A percentile compares a stretch with the other conserved stretches of the same genome.
Evolutionary conservation across 2,888 invertebrate species (phyloP).

Genomic region (Sarcophaga rosellei): DNA sequence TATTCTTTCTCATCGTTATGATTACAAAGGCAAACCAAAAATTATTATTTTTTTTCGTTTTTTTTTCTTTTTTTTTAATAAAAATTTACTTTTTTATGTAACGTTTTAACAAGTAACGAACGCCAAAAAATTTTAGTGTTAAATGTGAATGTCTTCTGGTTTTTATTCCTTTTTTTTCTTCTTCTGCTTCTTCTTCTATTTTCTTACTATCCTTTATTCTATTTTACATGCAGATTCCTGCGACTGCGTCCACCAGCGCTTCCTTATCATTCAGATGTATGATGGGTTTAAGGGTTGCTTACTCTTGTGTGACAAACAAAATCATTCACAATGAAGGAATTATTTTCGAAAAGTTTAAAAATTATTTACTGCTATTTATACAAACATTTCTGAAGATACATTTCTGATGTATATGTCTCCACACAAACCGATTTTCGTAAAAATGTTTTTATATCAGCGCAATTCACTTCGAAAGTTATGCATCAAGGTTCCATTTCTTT

Average conservation of each 20-base stretch:
- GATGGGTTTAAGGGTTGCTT: background rate
- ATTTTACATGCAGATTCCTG: background rate
- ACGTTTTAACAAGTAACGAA: slow-evolving; percentile 66
- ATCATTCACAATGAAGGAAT: no score
- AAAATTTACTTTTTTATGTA: slow-evolving; percentile 66
- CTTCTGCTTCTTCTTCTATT: slow-evolving; percentile 35
- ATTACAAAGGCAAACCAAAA: background rate
- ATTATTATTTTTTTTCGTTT: slow-evolving; percentile 1
- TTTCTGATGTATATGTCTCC: no score
- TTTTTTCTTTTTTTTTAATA: background rate
- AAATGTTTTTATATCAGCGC: no score
- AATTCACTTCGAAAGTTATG: no score
- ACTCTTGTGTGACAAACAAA: no score
- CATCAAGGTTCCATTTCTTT: no score
- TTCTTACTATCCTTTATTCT: background rate
- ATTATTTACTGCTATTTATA: no score
- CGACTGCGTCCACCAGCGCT: background rate
- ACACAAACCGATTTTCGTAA: no score
- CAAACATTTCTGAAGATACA: no score
- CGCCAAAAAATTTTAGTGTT: slow-evolving; percentile 67
- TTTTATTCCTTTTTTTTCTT: slow-evolving; percentile 49
- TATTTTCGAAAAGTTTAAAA: no score
- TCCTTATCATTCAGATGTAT: background rate
- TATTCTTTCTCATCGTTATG: background rate
- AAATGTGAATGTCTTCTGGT: slow-evolving; percentile 59